Conservation (phyloP, 1,140 invertebrate genomes). For the Chrysomallon squamiferum region DNA sequence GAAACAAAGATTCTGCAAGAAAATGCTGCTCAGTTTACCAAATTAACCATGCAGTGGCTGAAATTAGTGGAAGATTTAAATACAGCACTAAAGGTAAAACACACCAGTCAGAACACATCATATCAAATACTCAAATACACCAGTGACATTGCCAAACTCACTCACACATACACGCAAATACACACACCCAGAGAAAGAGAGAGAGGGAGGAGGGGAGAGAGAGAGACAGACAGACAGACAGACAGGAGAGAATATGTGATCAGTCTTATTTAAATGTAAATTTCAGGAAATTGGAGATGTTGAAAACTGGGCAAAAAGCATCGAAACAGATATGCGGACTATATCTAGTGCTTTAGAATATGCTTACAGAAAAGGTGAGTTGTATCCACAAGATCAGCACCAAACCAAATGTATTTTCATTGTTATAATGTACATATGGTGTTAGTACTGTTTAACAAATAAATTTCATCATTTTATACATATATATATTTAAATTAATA, state of each 20-base stretch:
- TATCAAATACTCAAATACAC: neutral
- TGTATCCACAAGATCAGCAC: constrained; percentile 54
- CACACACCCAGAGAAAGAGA: too few species aligned
- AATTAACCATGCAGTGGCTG: constrained; percentile 96
- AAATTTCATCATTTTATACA: too few species aligned
- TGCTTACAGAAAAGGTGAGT: constrained; percentile 82
- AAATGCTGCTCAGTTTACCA: constrained; percentile 92
- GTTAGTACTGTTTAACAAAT: too few species aligned
- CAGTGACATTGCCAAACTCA: too few species aligned
- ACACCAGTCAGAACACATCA: neutral
- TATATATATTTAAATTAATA: too few species aligned
- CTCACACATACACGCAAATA: too few species aligned
- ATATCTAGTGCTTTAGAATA: constrained; percentile 92
- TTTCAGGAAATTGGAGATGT: constrained; percentile 93
- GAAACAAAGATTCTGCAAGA: constrained; percentile 96
- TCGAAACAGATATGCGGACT: constrained; percentile 94
- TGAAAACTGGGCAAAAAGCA: constrained; percentile 97
- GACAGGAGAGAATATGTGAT: too few species aligned
- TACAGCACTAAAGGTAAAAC: constrained; percentile 80
- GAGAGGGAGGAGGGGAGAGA: too few species aligned
- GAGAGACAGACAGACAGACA: too few species aligned
- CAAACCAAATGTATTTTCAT: too few species aligned
- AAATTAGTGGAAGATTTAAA: constrained; percentile 94
- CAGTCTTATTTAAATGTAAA: too few species aligned
- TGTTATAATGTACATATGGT: too few species aligned